Percentiles rank a stretch among this genome's conserved stretches.
Evolutionary conservation across 1,140 invertebrate genomes (phyloP).

Genomic region (Solenopsis invicta): DNA sequence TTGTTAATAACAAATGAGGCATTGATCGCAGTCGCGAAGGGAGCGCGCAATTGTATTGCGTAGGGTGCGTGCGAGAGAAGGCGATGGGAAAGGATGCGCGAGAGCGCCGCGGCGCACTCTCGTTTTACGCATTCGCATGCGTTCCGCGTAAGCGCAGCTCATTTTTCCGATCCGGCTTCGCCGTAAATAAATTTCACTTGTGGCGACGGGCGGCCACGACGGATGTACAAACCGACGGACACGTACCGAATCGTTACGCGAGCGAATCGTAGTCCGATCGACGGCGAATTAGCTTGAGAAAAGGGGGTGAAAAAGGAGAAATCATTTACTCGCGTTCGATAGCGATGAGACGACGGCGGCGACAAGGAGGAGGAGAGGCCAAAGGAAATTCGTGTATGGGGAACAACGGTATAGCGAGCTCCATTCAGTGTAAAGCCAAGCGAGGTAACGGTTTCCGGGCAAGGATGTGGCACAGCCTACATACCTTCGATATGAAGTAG

Average conservation of each 20-base stretch:
- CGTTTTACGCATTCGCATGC: conserved; percentile 42
- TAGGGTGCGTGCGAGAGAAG: neutral
- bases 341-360: neutral
- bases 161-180: conserved; percentile 33
- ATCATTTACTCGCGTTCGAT: conserved; percentile 17
- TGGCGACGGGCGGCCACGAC: neutral
- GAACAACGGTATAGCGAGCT: conserved; percentile 79
- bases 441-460: conserved; percentile 85
- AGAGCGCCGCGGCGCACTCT: conserved; percentile 3
- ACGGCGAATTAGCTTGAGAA: conserved; percentile 16
- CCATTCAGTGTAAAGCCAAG: conserved; percentile 84
- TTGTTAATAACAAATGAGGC: neutral
- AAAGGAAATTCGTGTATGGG: conserved; percentile 77
- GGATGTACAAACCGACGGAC: neutral
- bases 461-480: conserved; percentile 87
- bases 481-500: conserved; percentile 82
- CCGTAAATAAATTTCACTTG: conserved; percentile 63
- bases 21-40: neutral
- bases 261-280: neutral
- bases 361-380: conserved; percentile 15
- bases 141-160: neutral
- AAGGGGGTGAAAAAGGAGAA: neutral
- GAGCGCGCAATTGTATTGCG: neutral
- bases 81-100: neutral
- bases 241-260: conserved; percentile 9